Evolutionary conservation across 1,140 invertebrate genomes (phyloP).

Genomic region (Palaemon carinicauda): DNA sequence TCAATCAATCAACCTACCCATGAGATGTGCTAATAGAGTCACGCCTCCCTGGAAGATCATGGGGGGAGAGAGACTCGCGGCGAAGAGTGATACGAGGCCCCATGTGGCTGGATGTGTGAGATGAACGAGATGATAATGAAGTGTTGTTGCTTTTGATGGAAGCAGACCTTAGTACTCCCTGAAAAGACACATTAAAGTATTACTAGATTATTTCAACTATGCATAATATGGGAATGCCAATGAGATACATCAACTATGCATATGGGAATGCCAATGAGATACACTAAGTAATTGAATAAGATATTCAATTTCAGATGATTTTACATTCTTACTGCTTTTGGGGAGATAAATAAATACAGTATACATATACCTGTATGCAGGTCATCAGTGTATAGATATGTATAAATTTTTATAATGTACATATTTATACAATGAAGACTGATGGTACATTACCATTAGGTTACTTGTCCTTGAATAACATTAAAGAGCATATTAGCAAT

Average conservation of each 20-base stretch:
- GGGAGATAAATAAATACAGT: background rate
- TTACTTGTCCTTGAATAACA: too few relatives aligned
- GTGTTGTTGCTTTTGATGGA: slow-evolving; percentile 57
- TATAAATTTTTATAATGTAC: background rate
- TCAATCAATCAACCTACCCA: slow-evolving; percentile 26
- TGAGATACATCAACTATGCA: background rate
- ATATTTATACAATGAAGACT: background rate
- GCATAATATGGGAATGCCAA: background rate
- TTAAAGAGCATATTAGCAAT: too few relatives aligned
- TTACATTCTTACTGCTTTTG: background rate
- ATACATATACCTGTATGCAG: background rate
- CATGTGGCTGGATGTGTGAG: slow-evolving; percentile 33
- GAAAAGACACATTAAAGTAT: background rate
- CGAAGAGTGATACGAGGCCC: slow-evolving; percentile 12
- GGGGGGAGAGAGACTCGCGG: slow-evolving; percentile 46
- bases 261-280: background rate
- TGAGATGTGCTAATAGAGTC: slow-evolving; percentile 58
- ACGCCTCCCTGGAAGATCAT: slow-evolving; percentile 41
- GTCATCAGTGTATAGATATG: too few relatives aligned
- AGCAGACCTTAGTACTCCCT: slow-evolving; percentile 49
- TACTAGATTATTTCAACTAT: too few relatives aligned
- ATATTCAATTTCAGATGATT: too few relatives aligned
- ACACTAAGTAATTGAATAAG: too few relatives aligned
- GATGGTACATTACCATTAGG: too few relatives aligned
- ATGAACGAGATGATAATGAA: slow-evolving; percentile 40